Percentiles rank a stretch among this genome's conserved stretches.
phyloP scores from a whole-genome alignment of 2,113 vertebrate species.

The Seriola quinqueradiata region DNA sequence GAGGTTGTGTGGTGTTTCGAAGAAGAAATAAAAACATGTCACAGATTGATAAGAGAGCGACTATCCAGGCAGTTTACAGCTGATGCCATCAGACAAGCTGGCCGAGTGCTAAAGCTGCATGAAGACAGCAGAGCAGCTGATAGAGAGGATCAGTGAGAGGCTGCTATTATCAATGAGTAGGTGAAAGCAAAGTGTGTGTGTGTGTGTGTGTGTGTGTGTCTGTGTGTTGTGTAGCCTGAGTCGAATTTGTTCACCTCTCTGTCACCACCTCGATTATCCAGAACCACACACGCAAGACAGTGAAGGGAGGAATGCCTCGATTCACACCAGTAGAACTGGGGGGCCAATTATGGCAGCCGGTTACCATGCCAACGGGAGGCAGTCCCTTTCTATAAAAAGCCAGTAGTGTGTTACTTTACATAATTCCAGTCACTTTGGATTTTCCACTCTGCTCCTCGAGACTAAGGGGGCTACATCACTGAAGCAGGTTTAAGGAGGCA shows the following conservation, averaged over 20 bases:
- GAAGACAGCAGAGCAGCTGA: slow-evolving; percentile 26
- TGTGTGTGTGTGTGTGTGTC: slow-evolving; percentile 20
- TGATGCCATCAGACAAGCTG: slow-evolving; percentile 23
- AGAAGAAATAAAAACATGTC: slow-evolving; percentile 15
- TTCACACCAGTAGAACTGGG: slow-evolving; percentile 49
- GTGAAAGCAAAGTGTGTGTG: background rate
- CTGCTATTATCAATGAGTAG: slow-evolving; percentile 6
- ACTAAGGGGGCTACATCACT: slow-evolving; percentile 30
- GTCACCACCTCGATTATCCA: slow-evolving; percentile 44
- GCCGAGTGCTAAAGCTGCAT: slow-evolving; percentile 12
- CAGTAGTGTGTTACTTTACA: slow-evolving; percentile 74
- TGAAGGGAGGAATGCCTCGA: slow-evolving; percentile 38
- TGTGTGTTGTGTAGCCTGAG: background rate
- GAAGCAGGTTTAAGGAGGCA: slow-evolving; percentile 43
- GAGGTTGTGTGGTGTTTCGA: background rate
- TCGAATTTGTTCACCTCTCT: slow-evolving; percentile 18
- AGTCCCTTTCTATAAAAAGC: slow-evolving; percentile 75
- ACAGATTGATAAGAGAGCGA: background rate
- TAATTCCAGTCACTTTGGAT: slow-evolving; percentile 79
- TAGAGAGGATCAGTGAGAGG: slow-evolving; percentile 1
- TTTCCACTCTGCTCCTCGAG: slow-evolving; percentile 62
- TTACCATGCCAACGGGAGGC: slow-evolving; percentile 76
- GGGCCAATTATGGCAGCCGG: slow-evolving; percentile 61
- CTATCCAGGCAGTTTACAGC: background rate
- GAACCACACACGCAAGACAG: slow-evolving; percentile 31